phyloP scores from a whole-genome alignment of 2,888 invertebrate species.

The Ochropleura leucogaster region DNA sequence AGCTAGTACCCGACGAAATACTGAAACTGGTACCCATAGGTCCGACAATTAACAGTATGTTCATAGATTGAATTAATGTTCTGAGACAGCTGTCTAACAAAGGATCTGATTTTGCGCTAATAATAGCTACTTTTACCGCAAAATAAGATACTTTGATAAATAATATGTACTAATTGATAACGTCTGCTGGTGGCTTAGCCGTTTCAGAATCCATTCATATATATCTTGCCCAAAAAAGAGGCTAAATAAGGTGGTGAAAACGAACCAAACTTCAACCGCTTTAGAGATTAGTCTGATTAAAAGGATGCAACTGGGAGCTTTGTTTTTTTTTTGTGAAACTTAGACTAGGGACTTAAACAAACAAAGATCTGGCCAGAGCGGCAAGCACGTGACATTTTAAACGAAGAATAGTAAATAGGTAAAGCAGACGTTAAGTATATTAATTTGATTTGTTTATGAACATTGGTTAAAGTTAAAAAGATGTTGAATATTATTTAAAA shows the following conservation, averaged over 20 bases:
- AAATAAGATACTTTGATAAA: too few species aligned
- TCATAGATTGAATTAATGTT: too few species aligned
- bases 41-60: too few species aligned
- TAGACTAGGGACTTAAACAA: background rate
- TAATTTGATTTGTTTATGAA: background rate
- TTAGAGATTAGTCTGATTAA: slow-evolving; percentile 29
- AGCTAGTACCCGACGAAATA: background rate
- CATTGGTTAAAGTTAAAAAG: background rate
- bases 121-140: too few species aligned
- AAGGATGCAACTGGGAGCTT: background rate
- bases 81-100: too few species aligned
- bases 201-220: background rate
- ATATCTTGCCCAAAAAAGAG: background rate
- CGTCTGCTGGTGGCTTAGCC: background rate
- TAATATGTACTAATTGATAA: background rate
- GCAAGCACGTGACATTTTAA: background rate
- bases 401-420: background rate
- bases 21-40: too few species aligned
- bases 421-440: background rate
- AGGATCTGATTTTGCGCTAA: too few species aligned
- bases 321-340: slow-evolving; percentile 31
- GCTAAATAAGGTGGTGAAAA: slow-evolving; percentile 20
- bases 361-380: background rate
- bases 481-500: background rate
- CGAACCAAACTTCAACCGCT: slow-evolving; percentile 2